These are phyloP conservation scores for Catharus ustulatus DNA, from an alignment of 2,797 vertebrate species.

Conservation along the genomic window DNA sequence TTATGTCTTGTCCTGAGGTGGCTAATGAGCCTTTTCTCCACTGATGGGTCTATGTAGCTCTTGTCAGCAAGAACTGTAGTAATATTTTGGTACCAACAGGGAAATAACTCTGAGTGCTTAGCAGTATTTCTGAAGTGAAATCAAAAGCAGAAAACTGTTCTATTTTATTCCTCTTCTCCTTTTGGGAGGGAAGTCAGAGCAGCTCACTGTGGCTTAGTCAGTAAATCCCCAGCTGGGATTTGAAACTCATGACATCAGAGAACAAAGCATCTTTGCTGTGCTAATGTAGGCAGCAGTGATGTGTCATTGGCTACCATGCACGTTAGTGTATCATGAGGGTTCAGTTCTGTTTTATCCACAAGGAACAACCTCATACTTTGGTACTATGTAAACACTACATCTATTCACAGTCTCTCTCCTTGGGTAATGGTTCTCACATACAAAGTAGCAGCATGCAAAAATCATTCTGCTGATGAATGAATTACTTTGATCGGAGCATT, in stretches of 20 bases:
- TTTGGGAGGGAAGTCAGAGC: constrained; percentile 39
- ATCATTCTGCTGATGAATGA: constrained; percentile 60
- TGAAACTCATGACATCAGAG: constrained; percentile 71
- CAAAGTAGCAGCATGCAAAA: constrained; percentile 67
- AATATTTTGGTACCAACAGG: constrained; percentile 7
- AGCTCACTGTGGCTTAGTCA: constrained; percentile 65
- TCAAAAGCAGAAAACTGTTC: constrained; percentile 39
- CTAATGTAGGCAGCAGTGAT: constrained; percentile 66
- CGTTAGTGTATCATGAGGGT: constrained; percentile 38
- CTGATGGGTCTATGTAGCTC: not conserved
- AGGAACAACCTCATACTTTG: constrained; percentile 76
- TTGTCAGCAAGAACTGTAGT: not conserved
- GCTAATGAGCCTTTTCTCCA: constrained; percentile 6
- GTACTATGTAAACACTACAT: constrained; percentile 72
- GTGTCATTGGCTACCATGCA: constrained; percentile 22
- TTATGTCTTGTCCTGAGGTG: not conserved
- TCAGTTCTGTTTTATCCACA: constrained; percentile 70
- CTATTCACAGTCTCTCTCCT: constrained; percentile 69
- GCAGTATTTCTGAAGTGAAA: constrained; percentile 6
- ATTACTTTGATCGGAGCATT: constrained; percentile 54
- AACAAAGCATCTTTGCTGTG: constrained; percentile 67
- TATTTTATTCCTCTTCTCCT: constrained; percentile 56
- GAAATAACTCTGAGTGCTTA: not conserved
- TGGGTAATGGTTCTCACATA: constrained; percentile 65
- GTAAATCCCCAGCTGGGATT: constrained; percentile 71